Base-by-base conservation (phyloP, 2,113 vertebrate species). In the Seriola quinqueradiata region DNA sequence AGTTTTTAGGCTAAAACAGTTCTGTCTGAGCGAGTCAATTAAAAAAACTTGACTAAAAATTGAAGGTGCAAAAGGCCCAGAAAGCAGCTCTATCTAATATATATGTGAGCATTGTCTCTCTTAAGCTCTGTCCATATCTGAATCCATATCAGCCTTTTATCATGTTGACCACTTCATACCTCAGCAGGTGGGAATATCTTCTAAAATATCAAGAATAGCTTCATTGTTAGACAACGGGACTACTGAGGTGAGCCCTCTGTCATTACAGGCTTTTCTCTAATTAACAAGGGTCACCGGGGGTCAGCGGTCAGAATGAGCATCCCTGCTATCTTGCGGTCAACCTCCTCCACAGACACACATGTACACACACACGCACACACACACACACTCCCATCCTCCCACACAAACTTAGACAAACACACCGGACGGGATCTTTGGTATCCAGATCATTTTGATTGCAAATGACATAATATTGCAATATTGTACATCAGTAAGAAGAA, bases 271-370 rank as follows among this genome's bases (percentile, higher is more conserved):
- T 66, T 44, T 85, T 36, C 70, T 89, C 28, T 84, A 70, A 90
- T 86, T 48, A 87, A 83, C 79, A 73, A 69, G 82, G 88, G 88
- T 93, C 85, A 84, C 5, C 57, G 25, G 25, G 50, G 90, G 85
- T 93, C 90, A 92, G 40, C 0, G 72, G 84, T 84, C 75, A 75
- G 28, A 25, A 19, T 70, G 50, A 88, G 32, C 38, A 25, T 57
- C 66, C 67, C 63, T 48, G 64, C 36, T 85, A 21, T 83, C 68
- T 70, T 44, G 74, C 48, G 40, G 5, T 48, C 48, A 13, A 50
- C 23, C 52, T 60, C 67, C n/a, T 3, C 28, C 25, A 61, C 57
- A 63, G 5, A 70, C 19, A 66, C 36, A 57, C 52, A 36, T 4
- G 8, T 4, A 10, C 14, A 82, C 40, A 55, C 44, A 65, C 13